These are phyloP conservation scores for Drosophila leonis DNA, from an alignment of 2,888 invertebrate genomes.

Conservation along the genomic window DNA sequence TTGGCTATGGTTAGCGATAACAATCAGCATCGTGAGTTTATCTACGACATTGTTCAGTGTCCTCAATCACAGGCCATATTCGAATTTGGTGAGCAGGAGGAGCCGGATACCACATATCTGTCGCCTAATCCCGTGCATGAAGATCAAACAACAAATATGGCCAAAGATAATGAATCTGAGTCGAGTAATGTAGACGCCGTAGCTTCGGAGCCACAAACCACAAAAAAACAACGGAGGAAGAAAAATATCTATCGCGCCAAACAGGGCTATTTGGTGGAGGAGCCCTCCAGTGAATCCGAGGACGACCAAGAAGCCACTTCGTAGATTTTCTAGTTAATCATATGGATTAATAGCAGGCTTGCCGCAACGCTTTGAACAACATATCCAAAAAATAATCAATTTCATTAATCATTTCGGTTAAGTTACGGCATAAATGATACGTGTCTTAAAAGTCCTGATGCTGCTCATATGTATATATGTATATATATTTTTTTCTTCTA, in stretches of 20 bases:
- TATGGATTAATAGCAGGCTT: background rate
- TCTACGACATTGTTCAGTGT: slow-evolving; percentile 31
- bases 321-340: slow-evolving; percentile 4
- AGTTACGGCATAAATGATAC: background rate
- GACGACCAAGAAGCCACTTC: slow-evolving; percentile 24
- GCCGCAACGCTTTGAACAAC: slow-evolving; percentile 4
- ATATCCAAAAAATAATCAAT: background rate
- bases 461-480: background rate
- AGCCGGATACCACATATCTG: background rate
- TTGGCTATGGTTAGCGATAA: slow-evolving; percentile 44
- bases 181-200: background rate
- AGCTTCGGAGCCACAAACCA: background rate
- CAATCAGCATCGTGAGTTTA: slow-evolving; percentile 10
- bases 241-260: slow-evolving; percentile 64
- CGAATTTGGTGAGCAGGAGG: slow-evolving; percentile 8
- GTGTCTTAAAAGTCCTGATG: slow-evolving; percentile 12
- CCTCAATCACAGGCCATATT: slow-evolving; percentile 17
- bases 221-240: slow-evolving; percentile 4
- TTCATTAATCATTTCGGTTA: background rate
- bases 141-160: slow-evolving; percentile 5
- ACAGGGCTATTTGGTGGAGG: slow-evolving; percentile 80
- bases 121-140: background rate
- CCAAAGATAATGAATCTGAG: slow-evolving; percentile 1
- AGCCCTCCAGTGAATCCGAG: slow-evolving; percentile 74
- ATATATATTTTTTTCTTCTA: background rate